These are phyloP conservation scores for Hydraecia micacea DNA, from an alignment of 2,888 invertebrate species.

Conservation along the genomic window DNA sequence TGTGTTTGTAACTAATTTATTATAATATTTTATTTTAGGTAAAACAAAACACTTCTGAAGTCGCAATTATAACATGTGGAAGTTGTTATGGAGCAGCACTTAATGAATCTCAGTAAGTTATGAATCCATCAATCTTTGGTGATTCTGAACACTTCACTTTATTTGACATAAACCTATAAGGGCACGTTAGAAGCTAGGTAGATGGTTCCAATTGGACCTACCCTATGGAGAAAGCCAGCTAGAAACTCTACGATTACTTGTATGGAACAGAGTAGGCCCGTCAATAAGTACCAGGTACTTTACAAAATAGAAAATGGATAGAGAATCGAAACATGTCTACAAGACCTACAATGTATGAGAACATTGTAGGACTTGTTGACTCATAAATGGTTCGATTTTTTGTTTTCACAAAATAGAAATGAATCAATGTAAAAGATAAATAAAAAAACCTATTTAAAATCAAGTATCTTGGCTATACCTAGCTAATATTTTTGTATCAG, in stretches of 20 bases:
- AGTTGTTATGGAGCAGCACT: constrained; percentile 98
- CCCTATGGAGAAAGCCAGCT: neutral
- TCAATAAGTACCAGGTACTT: neutral
- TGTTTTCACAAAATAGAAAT: neutral
- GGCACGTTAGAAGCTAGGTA: neutral
- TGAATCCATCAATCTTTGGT: neutral
- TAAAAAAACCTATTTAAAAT: neutral
- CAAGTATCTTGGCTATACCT: neutral
- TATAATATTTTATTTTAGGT: constrained; percentile 67
- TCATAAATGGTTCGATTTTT: neutral
- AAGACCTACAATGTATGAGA: neutral
- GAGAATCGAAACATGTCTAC: neutral
- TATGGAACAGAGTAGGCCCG: neutral
- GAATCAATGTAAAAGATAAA: neutral
- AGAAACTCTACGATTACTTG: no score
- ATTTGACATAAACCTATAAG: neutral
- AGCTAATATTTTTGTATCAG: constrained; percentile 82
- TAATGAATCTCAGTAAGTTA: constrained; percentile 91
- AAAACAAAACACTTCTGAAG: constrained; percentile 85
- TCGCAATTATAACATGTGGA: constrained; percentile 93
- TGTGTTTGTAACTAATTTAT: neutral
- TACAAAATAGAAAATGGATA: neutral
- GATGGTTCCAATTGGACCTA: neutral
- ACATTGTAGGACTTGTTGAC: neutral
- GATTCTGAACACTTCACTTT: neutral